Base-by-base conservation (phyloP, 2,888 invertebrate species). In the Erebia epiphron region DNA sequence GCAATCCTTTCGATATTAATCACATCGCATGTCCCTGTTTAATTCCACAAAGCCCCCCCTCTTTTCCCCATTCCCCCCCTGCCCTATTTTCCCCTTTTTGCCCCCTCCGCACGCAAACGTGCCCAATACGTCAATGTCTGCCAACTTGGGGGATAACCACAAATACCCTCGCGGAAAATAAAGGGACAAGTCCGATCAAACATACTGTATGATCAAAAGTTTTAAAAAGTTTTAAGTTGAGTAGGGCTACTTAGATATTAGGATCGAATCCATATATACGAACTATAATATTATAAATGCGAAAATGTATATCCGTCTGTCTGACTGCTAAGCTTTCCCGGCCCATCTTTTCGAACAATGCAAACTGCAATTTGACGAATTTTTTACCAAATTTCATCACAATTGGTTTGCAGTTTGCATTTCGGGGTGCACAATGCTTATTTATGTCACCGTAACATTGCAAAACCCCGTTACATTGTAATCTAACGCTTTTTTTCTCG, bases 61-160 rank as follows among this genome's bases (percentile, higher is more conserved):
- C 7, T 35, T 35, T 5, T 7, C 35, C 35, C 35, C 5, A 10
- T 54, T 4, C 54, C 16, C 54, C 54, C 54, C 8, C 10, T 50
- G n/a, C 0, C 26, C 35, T 35, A 35, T 21, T 56, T 9, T 14
- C 10, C 56, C 56, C 56, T 0, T 13, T 57, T 57, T 54, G 2
- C 1, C 35, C 60, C 60, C 60, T n/a, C 41, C 41, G 11, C 60
- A 43, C 60, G 41, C 60, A 60, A 41, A 14, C 41, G 60, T 60
- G 41, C 60, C 60, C 60, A 16, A 60, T 60, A 60, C 16, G 60
- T 60, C 60, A 60, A 60, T 60, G 60, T 60, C 60, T 41, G 41
- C 41, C 43, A 41, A 43, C 41, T n/a, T 60, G 60, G 16, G 11
- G 60, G 60, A 43, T 60, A 60, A 60, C 60, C 60, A 16, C 60